These are phyloP conservation scores for Battus philenor DNA, from an alignment of 1,140 invertebrate species.

Conservation along the genomic window DNA sequence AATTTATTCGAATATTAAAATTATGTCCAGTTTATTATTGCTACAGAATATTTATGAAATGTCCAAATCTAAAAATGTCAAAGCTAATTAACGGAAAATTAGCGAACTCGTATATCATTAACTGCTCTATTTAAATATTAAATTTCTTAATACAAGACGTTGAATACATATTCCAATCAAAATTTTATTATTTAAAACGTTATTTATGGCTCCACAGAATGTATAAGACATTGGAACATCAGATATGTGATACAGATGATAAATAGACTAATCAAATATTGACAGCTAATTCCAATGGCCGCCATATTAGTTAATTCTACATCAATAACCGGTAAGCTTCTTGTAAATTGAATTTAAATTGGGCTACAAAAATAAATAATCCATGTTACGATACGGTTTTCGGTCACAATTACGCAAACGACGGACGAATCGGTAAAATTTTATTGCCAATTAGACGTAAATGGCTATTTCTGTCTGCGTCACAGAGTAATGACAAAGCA, in stretches of 20 bases:
- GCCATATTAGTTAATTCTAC: conserved; percentile 1
- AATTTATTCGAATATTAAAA: too few relatives aligned
- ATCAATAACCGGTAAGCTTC: conserved; percentile 10
- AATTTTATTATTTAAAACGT: background rate
- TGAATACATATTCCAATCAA: background rate
- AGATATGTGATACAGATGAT: background rate
- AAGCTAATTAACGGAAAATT: too few relatives aligned
- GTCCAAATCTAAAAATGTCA: too few relatives aligned
- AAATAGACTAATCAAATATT: conserved; percentile 8
- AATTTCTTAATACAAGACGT: too few relatives aligned
- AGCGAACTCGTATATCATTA: too few relatives aligned
- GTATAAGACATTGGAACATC: background rate
- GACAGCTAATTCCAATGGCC: background rate
- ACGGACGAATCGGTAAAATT: conserved; percentile 22
- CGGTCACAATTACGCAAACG: conserved; percentile 18
- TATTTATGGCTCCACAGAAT: background rate
- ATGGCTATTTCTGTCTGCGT: conserved; percentile 19
- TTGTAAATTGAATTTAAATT: conserved; percentile 14
- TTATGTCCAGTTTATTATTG: too few relatives aligned
- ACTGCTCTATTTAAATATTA: too few relatives aligned
- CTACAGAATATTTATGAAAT: too few relatives aligned
- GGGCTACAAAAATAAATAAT: conserved; percentile 24
- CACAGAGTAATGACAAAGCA: conserved; percentile 12
- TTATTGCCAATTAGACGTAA: conserved; percentile 30
- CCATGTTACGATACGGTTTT: conserved; percentile 15